phyloP scores from a whole-genome alignment of 2,888 invertebrate species.

The Megaustenia siamemsis region DNA sequence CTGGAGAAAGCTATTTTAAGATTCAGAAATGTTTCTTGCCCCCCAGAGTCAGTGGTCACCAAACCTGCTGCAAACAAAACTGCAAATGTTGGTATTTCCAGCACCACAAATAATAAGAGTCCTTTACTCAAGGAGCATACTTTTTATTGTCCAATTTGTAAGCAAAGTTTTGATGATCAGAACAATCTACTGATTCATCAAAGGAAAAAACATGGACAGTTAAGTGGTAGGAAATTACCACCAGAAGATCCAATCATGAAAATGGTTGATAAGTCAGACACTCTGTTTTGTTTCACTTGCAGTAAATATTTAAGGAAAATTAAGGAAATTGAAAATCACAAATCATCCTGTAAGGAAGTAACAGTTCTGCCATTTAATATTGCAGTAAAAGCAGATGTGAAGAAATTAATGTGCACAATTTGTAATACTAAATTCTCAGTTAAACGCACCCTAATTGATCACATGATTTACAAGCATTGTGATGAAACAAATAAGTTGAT shows the following conservation, averaged over 20 bases:
- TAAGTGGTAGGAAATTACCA: not conserved
- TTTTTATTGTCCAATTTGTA: not conserved
- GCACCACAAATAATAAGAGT: not conserved
- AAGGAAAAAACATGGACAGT: not conserved
- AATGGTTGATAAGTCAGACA: not conserved
- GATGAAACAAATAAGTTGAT: not conserved
- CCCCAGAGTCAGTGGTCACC: not conserved
- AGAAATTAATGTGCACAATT: constrained; percentile 6
- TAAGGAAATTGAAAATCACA: not conserved
- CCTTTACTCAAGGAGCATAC: not conserved
- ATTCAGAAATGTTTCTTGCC: not conserved
- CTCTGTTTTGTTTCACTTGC: not conserved
- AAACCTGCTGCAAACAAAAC: not conserved
- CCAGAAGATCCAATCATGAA: not conserved
- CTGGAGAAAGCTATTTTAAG: constrained; percentile 21
- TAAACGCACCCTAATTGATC: not conserved
- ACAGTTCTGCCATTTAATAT: not conserved
- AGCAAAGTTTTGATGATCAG: not conserved
- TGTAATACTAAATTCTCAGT: not conserved
- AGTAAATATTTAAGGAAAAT: not conserved
- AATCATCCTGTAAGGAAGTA: not conserved
- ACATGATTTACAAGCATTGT: constrained; percentile 4
- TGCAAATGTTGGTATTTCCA: not conserved
- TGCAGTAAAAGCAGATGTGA: not conserved
- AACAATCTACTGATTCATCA: not conserved